A percentile compares a stretch with the other conserved stretches of the same genome.
phyloP scores from a whole-genome alignment of 2,888 invertebrate genomes.

The Agrotis clavis region DNA sequence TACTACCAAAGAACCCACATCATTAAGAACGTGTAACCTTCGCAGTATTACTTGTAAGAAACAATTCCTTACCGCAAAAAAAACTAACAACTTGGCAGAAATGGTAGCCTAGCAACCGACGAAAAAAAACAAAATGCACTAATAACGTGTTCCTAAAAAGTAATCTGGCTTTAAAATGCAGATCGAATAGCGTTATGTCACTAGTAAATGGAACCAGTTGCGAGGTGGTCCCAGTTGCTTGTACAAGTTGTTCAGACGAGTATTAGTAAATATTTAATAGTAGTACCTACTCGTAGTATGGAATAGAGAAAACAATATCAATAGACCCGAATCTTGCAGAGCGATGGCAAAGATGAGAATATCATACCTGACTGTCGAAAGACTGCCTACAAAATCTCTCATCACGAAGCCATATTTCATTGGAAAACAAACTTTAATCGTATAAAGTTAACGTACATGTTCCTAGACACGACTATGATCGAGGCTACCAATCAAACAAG shows the following conservation, averaged over 20 bases:
- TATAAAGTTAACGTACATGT: too few species aligned
- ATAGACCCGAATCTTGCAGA: neutral
- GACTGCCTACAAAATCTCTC: too few species aligned
- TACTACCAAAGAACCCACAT: slow-evolving; percentile 2
- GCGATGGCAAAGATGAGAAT: too few species aligned
- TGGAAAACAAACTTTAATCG: too few species aligned
- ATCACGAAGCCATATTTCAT: too few species aligned
- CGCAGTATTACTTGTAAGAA: slow-evolving; percentile 4
- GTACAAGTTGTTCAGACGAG: neutral
- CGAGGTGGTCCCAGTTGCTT: neutral
- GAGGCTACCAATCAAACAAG: too few species aligned
- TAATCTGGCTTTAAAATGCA: slow-evolving; percentile 25
- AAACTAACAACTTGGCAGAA: slow-evolving; percentile 16
- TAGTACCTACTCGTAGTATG: neutral
- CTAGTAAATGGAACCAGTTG: slow-evolving; percentile 36
- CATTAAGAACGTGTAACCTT: slow-evolving; percentile 30
- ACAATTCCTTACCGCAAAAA: slow-evolving; percentile 13
- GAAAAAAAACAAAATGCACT: slow-evolving; percentile 43
- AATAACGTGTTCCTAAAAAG: slow-evolving; percentile 25
- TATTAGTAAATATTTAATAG: neutral
- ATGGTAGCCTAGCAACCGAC: slow-evolving; percentile 22
- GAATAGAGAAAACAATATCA: neutral
- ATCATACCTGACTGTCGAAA: too few species aligned
- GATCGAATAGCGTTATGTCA: slow-evolving; percentile 50
- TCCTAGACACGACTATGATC: too few species aligned